Conservation (phyloP, 2,797 vertebrate genomes). For the Monodelphis domestica region DNA sequence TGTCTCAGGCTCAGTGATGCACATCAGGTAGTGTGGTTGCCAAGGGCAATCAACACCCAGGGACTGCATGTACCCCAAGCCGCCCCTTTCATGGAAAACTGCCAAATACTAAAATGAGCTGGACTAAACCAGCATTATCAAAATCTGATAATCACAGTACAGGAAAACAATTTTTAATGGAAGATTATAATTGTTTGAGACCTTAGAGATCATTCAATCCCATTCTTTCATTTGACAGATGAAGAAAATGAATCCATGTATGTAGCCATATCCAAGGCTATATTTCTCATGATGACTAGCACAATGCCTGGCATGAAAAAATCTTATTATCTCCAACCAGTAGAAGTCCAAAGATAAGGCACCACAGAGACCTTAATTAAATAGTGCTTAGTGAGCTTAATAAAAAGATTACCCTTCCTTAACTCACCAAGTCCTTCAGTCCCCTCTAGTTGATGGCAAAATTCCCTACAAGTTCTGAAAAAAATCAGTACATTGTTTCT, state of each 20-base stretch:
- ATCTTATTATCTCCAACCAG: neutral
- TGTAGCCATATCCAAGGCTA: too few relatives aligned
- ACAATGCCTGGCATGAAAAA: neutral
- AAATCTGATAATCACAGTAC: neutral
- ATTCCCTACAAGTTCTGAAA: neutral
- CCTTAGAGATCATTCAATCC: neutral
- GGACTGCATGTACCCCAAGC: neutral
- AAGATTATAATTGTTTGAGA: neutral
- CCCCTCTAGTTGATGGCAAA: neutral
- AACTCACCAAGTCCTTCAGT: neutral
- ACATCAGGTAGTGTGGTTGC: neutral
- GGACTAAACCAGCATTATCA: neutral
- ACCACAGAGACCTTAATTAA: neutral
- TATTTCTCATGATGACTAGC: neutral
- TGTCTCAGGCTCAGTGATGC: neutral
- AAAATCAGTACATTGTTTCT: neutral
- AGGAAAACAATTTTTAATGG: neutral
- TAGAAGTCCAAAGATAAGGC: neutral
- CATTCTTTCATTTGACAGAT: neutral
- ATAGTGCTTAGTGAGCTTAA: neutral
- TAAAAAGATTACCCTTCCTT: neutral
- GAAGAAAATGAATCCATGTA: neutral
- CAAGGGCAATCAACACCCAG: neutral
- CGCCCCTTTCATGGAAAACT: conserved; percentile 17
- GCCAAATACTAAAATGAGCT: conserved; percentile 29